Conservation (phyloP, 2,113 vertebrate genomes). For the Etia nguti region DNA sequence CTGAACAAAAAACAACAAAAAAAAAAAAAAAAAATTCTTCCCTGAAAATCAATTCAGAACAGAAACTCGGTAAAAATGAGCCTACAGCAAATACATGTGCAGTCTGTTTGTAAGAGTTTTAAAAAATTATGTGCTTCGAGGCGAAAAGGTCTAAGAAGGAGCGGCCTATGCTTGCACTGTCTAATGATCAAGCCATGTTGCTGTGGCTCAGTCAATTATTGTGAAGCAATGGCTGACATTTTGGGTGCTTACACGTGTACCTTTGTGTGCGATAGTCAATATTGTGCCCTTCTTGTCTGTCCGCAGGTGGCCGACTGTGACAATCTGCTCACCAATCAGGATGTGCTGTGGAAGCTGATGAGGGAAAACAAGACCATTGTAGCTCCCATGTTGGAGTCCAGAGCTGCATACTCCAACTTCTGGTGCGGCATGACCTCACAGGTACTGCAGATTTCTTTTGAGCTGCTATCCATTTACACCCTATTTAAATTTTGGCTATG, state of each 20-base stretch:
- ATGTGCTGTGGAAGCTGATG: constrained; percentile 85
- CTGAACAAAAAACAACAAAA: background rate
- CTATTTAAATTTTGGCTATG: background rate
- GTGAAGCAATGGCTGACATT: background rate
- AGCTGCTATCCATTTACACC: background rate
- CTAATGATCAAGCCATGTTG: background rate
- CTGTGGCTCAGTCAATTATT: constrained; percentile 3
- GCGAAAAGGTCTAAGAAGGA: background rate
- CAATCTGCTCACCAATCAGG: constrained; percentile 85
- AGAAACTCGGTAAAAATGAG: background rate
- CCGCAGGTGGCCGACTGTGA: constrained; percentile 84
- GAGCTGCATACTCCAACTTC: constrained; percentile 91
- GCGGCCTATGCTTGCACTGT: background rate
- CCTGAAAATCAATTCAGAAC: background rate
- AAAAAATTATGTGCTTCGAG: background rate
- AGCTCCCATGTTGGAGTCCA: constrained; percentile 92
- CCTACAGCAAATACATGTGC: background rate
- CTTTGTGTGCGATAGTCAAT: background rate
- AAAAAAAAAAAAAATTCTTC: background rate
- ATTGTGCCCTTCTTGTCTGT: background rate
- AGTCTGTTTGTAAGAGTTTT: background rate
- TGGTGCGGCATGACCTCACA: constrained; percentile 96
- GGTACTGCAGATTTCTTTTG: constrained; percentile 54
- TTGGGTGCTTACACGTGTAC: background rate
- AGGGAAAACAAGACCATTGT: constrained; percentile 89